phyloP scores from a whole-genome alignment of 2,797 vertebrate species.

The Pantherophis vulpinus region DNA sequence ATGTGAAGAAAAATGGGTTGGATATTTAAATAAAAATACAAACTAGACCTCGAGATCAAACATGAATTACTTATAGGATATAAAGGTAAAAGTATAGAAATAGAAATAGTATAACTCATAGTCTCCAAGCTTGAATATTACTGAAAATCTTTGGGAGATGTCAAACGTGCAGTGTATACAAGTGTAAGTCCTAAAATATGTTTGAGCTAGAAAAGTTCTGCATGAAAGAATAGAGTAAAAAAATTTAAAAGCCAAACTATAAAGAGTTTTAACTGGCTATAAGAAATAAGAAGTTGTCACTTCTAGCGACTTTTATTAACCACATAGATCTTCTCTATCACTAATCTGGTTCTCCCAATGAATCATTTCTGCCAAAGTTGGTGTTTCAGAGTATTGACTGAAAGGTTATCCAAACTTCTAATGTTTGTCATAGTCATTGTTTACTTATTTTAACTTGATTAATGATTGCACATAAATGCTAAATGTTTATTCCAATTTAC shows the following conservation, averaged over 20 bases:
- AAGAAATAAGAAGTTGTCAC: background rate
- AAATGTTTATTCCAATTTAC: background rate
- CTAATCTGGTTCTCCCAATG: background rate
- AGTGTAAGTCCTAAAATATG: background rate
- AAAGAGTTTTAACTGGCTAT: background rate
- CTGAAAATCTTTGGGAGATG: background rate
- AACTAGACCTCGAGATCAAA: no score
- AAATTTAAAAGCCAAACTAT: background rate
- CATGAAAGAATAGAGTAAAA: background rate
- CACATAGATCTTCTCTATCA: background rate
- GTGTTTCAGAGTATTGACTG: background rate
- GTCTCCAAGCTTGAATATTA: background rate
- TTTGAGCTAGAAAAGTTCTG: background rate
- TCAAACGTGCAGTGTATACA: background rate
- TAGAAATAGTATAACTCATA: background rate
- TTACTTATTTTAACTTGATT: background rate
- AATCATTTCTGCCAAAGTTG: background rate
- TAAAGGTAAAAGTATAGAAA: background rate
- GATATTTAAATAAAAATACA: no score
- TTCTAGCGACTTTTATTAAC: background rate
- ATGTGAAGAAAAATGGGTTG: no score
- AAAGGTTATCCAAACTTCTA: background rate
- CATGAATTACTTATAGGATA: no score
- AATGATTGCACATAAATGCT: background rate
- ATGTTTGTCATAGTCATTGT: background rate